Conservation (phyloP, 2,797 vertebrate species). For the Gambusia yucatana region DNA sequence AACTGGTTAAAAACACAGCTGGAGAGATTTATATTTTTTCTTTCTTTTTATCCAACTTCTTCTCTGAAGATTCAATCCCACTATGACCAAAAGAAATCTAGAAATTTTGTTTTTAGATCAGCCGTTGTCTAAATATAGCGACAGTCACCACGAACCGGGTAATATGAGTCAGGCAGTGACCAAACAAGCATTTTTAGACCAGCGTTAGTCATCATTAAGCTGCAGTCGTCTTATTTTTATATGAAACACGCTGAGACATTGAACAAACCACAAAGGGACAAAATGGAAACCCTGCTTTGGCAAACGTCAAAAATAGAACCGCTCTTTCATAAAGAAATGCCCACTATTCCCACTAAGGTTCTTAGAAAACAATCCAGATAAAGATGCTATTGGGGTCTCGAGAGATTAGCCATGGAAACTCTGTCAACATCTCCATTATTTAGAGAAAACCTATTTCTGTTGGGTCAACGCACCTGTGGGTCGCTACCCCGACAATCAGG, state of each 20-base stretch:
- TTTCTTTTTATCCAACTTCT: not conserved
- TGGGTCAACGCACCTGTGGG: not conserved
- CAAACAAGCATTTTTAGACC: constrained; percentile 3
- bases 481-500: not conserved
- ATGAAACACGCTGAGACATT: not conserved
- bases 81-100: not conserved
- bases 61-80: not conserved
- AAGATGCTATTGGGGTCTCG: not conserved
- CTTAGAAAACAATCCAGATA: constrained; percentile 9
- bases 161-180: not conserved
- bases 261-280: not conserved
- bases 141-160: not conserved
- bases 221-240: not conserved
- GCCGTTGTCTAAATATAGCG: not conserved
- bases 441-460: constrained; percentile 6
- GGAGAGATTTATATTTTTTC: not conserved
- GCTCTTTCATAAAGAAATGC: not conserved
- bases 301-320: constrained; percentile 2
- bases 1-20: not conserved
- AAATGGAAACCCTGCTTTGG: not conserved
- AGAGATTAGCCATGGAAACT: constrained; percentile 6
- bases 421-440: not conserved
- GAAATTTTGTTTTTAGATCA: constrained; percentile 2
- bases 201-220: constrained; percentile 1
- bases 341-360: not conserved